Percentiles rank a stretch among this genome's conserved stretches.
phyloP scores from a whole-genome alignment of 2,888 invertebrate species.

The Cylloceria caligata region DNA sequence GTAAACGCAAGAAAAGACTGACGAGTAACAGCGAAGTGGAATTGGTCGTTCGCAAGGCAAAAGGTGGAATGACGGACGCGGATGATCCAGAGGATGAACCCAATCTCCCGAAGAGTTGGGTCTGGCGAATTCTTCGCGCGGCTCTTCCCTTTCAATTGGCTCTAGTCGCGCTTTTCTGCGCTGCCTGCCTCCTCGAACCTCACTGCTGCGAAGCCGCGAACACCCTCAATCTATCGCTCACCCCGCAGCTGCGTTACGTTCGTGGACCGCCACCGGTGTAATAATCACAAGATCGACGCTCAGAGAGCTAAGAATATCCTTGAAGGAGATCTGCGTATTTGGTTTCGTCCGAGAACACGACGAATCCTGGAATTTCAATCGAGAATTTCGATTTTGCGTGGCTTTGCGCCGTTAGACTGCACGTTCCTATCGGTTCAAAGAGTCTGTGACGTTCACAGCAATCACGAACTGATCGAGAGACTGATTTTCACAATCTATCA shows the following conservation, averaged over 20 bases:
- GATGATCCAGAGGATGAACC: slow-evolving; percentile 86
- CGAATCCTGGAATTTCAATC: slow-evolving; percentile 20
- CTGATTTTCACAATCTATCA: neutral
- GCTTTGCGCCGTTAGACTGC: neutral
- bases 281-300: slow-evolving; percentile 43
- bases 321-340: neutral
- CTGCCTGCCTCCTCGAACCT: slow-evolving; percentile 91
- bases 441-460: neutral
- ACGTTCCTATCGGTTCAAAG: slow-evolving; percentile 8
- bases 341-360: slow-evolving; percentile 28
- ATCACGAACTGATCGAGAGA: slow-evolving; percentile 1
- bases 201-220: slow-evolving; percentile 92
- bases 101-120: slow-evolving; percentile 87
- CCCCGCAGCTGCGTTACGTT: slow-evolving; percentile 93
- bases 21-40: slow-evolving; percentile 51
- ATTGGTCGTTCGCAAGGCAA: slow-evolving; percentile 55
- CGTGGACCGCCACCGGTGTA: slow-evolving; percentile 93
- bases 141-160: slow-evolving; percentile 92
- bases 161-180: slow-evolving; percentile 89
- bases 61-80: slow-evolving; percentile 85
- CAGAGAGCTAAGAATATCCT: neutral
- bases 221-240: slow-evolving; percentile 90
- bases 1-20: slow-evolving; percentile 76
- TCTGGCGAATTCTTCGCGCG: slow-evolving; percentile 90
- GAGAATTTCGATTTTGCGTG: slow-evolving; percentile 39